Base-by-base conservation (phyloP, 1,140 invertebrate species). In the Nixonia krombeini region DNA sequence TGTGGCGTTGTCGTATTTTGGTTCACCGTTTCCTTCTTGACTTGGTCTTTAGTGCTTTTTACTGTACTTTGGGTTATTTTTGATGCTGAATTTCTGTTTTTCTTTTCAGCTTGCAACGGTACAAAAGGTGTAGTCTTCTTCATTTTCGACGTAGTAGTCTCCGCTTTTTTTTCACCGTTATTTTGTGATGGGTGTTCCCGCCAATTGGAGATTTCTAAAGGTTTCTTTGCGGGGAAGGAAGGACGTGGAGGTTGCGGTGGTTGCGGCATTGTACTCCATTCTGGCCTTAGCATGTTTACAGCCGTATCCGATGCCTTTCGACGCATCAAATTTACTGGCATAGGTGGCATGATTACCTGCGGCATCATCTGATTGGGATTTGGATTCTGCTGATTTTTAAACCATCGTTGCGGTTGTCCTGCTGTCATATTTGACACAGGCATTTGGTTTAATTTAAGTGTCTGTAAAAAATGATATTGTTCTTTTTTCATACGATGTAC, bases 51-150 rank as follows among this genome's bases (percentile, higher is more conserved):
- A 37, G 18, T 38, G 5, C 45, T 13, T 33, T 45, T 55, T 7
- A 21, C 12, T 18, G 13, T 72, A 49, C 28, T 55, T 31, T 10
- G 40, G 25, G 1, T 21, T 15, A 49, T 49, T 47, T 38, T 64
- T 25, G 15, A 26, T 33, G 12, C 26, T 58, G n/a, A 25, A 56
- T 69, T 73, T 35, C 81, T 72, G 8, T 75, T 82, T 44, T 83
- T 83, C 16, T 85, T 86, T 18, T 85, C 83, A 4, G 84, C 85
- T 58, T 86, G 85, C 5, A 86, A 66, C 0, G 85, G 85, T 8
- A 86, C 83, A 9, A 86, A 86, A 0, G 82, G 62, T 1, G 77
- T 74, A 17, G 17, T 71, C 4, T 75, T 73, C 4, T 67, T 79
- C 1, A 61, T 74, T 69, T 85, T 81, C 70, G 79, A 37, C 16